These are phyloP conservation scores for Cheilosia variabilis DNA, from an alignment of 2,888 invertebrate genomes.

Conservation along the genomic window DNA sequence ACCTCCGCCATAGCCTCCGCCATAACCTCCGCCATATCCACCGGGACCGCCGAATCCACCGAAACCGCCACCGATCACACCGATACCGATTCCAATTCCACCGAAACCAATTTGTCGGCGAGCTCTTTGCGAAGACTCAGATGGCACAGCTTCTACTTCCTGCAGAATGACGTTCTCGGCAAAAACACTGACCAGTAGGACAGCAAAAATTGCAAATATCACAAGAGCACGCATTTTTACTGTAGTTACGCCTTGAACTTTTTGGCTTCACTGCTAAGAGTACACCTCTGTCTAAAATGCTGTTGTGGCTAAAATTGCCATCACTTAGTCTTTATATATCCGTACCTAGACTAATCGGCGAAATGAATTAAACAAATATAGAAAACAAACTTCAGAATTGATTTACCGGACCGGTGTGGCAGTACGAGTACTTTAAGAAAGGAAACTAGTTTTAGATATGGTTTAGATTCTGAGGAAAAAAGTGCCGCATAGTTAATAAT, in stretches of 20 bases:
- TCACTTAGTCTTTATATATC: constrained; percentile 21
- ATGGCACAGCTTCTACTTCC: constrained; percentile 39
- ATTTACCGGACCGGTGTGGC: not conserved
- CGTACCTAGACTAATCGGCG: too few relatives aligned
- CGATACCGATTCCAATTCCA: constrained; percentile 22
- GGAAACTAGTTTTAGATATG: constrained; percentile 10
- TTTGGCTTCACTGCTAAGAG: not conserved
- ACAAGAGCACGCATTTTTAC: constrained; percentile 55
- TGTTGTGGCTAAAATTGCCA: constrained; percentile 7
- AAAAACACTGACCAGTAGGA: constrained; percentile 33
- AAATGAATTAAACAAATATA: constrained; percentile 1
- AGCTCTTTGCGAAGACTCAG: constrained; percentile 13
- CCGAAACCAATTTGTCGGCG: constrained; percentile 59
- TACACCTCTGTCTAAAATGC: constrained; percentile 2
- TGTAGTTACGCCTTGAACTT: not conserved
- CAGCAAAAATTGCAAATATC: constrained; percentile 43
- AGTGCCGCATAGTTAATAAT: not conserved
- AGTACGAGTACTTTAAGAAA: not conserved
- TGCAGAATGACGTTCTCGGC: constrained; percentile 35
- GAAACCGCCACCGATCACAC: constrained; percentile 35
- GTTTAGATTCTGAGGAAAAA: constrained; percentile 14
- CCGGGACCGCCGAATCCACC: constrained; percentile 27
- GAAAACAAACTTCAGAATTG: not conserved
- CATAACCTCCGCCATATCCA: constrained; percentile 13
- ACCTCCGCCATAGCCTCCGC: constrained; percentile 32